Evolutionary conservation across 2,113 vertebrate species (phyloP).

Genomic region (Ageneiosus marmoratus): DNA sequence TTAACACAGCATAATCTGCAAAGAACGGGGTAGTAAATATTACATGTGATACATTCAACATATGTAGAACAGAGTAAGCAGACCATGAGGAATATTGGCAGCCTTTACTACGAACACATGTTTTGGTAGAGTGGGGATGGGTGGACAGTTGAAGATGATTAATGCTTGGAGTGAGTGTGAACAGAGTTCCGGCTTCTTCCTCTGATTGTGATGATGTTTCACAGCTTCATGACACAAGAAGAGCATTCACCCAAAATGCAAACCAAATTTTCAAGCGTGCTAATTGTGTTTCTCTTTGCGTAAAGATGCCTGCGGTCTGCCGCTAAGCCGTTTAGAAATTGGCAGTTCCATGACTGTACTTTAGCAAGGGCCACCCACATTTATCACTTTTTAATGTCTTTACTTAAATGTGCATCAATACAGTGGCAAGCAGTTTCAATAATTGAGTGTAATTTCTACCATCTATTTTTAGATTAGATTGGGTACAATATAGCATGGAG

Average conservation of each 20-base stretch:
- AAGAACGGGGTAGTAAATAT: background rate
- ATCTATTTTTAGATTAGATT: background rate
- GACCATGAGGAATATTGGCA: background rate
- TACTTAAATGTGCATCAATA: background rate
- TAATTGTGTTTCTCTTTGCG: conserved; percentile 26
- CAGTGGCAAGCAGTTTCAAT: background rate
- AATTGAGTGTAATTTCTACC: background rate
- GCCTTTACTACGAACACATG: conserved; percentile 5
- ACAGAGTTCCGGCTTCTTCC: conserved; percentile 10
- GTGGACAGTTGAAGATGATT: conserved; percentile 30
- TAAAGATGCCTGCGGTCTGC: conserved; percentile 37
- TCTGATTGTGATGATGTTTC: conserved; percentile 5
- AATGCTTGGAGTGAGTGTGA: conserved; percentile 13
- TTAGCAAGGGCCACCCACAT: conserved; percentile 35
- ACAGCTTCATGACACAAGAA: conserved; percentile 14
- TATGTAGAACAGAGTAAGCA: conserved; percentile 5
- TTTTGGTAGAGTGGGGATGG: background rate
- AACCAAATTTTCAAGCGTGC: background rate
- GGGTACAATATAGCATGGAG: background rate
- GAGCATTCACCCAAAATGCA: background rate
- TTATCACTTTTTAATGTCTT: background rate
- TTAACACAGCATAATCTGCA: background rate
- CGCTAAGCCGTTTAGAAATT: conserved; percentile 31
- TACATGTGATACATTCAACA: conserved; percentile 8
- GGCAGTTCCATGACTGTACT: conserved; percentile 4